Conservation (phyloP, 2,113 vertebrate species). For the Carassius auratus region DNA sequence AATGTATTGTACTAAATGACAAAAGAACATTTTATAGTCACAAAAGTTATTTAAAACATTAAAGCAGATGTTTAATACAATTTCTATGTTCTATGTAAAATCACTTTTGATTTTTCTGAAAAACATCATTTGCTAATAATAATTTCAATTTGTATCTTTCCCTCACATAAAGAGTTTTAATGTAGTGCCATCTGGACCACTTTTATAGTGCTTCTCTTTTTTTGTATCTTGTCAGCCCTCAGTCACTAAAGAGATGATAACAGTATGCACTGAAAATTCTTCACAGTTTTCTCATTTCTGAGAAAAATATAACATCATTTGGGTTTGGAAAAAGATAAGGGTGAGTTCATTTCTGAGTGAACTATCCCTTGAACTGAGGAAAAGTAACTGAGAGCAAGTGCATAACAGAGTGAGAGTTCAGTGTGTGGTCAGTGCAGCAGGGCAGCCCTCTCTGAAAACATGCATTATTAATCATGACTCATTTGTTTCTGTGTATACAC, state of each 20-base stretch:
- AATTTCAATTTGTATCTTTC: background rate
- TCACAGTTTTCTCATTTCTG: background rate
- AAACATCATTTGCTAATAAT: background rate
- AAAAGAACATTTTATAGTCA: too few species aligned
- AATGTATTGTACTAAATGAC: too few species aligned
- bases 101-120: background rate
- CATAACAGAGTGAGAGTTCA: background rate
- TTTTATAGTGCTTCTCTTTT: background rate
- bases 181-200: background rate
- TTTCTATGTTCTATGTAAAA: background rate
- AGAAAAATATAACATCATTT: background rate
- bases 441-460: slow-evolving; percentile 29
- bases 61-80: background rate
- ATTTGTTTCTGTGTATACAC: slow-evolving; percentile 11
- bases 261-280: background rate
- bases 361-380: background rate
- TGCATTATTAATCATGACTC: slow-evolving; percentile 41
- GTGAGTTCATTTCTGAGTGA: background rate
- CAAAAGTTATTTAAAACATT: too few species aligned
- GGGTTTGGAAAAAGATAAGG: background rate
- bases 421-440: background rate
- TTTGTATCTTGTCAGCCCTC: background rate
- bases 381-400: background rate
- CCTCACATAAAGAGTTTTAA: background rate
- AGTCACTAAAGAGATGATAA: background rate